Percentiles rank a stretch among this genome's conserved stretches.
Conservation (phyloP, 2,888 invertebrate species). For the Belgica antarctica region DNA sequence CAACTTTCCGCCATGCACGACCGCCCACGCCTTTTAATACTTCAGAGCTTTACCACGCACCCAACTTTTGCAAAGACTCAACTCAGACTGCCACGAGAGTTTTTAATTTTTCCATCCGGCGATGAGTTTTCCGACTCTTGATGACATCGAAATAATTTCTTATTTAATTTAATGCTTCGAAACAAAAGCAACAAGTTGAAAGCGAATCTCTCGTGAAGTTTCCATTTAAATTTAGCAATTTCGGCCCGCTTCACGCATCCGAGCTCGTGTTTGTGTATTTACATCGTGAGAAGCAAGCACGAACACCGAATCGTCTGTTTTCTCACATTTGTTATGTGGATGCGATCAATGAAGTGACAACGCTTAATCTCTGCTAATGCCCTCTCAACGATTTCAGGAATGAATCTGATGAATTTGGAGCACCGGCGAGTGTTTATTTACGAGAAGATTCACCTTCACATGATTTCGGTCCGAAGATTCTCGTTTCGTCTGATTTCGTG, state of each 20-base stretch:
- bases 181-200: constrained; percentile 36
- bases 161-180: neutral
- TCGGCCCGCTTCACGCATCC: neutral
- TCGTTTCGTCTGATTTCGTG: neutral
- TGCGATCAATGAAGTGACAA: neutral
- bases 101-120: neutral
- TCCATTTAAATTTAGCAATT: constrained; percentile 10
- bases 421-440: neutral
- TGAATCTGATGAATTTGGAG: neutral
- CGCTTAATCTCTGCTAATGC: neutral
- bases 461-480: neutral
- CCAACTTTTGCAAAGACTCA: constrained; percentile 8
- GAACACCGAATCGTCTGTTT: neutral
- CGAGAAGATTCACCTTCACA: neutral
- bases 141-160: neutral
- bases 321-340: neutral
- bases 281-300: neutral
- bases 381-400: neutral
- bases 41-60: neutral
- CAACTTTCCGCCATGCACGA: neutral
- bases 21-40: constrained; percentile 1
- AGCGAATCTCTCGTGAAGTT: neutral
- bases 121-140: too few species aligned
- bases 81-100: constrained; percentile 20
- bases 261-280: neutral